These are phyloP conservation scores for Carassius auratus DNA, from an alignment of 2,113 vertebrate genomes.

Conservation along the genomic window DNA sequence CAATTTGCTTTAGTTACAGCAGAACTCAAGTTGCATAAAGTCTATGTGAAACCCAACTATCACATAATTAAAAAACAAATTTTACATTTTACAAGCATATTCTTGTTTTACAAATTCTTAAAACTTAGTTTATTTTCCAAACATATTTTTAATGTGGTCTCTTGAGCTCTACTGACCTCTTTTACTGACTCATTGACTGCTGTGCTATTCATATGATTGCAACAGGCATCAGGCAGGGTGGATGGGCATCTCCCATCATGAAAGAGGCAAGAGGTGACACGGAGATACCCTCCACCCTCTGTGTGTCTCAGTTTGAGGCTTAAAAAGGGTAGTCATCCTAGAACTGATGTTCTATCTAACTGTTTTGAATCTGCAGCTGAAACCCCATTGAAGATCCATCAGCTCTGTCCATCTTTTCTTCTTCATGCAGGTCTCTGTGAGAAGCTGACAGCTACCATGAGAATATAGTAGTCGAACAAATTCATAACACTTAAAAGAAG, in stretches of 20 bases:
- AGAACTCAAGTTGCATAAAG: no score
- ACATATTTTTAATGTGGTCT: no score
- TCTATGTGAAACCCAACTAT: no score
- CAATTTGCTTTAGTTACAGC: no score
- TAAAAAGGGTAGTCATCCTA: neutral
- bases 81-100: no score
- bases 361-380: slow-evolving; percentile 26
- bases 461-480: slow-evolving; percentile 34
- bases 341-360: neutral
- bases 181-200: no score
- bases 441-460: slow-evolving; percentile 37
- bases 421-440: slow-evolving; percentile 11
- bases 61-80: no score
- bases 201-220: no score
- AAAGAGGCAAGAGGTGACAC: neutral
- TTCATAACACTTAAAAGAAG: slow-evolving; percentile 44
- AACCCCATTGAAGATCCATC: slow-evolving; percentile 4
- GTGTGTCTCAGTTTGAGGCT: neutral
- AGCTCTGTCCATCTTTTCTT: neutral
- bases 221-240: no score
- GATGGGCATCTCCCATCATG: neutral
- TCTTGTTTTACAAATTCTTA: no score
- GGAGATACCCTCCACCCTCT: neutral
- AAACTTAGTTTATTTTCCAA: no score
- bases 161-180: no score